Percentiles rank a stretch among this genome's conserved stretches.
phyloP scores from a whole-genome alignment of 2,113 vertebrate species.

The Brachirus orientalis region DNA sequence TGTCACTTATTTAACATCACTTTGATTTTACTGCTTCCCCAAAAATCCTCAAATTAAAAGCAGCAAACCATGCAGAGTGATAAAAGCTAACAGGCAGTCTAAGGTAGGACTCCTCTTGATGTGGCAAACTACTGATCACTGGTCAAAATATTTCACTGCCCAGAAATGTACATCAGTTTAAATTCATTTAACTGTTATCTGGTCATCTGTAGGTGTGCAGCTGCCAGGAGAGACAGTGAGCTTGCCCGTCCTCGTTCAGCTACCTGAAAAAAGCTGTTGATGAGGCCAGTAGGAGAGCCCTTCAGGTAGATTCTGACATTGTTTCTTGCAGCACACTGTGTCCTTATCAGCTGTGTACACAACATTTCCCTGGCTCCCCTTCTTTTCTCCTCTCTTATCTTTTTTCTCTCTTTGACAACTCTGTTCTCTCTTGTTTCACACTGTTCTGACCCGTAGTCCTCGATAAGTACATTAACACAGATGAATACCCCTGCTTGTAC shows the following conservation, averaged over 20 bases:
- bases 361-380: slow-evolving; percentile 5
- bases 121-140: background rate
- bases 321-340: slow-evolving; percentile 18
- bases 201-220: slow-evolving; percentile 68
- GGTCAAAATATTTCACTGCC: background rate
- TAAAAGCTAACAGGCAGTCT: slow-evolving; percentile 15
- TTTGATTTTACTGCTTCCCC: slow-evolving; percentile 19
- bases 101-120: slow-evolving; percentile 35
- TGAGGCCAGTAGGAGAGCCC: slow-evolving; percentile 83
- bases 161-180: background rate
- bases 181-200: background rate
- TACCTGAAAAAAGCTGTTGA: slow-evolving; percentile 83
- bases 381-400: background rate
- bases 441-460: slow-evolving; percentile 51
- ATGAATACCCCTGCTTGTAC: slow-evolving; percentile 55
- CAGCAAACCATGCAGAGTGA: slow-evolving; percentile 14
- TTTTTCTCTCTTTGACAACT: slow-evolving; percentile 35
- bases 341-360: slow-evolving; percentile 15
- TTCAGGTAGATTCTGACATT: slow-evolving; percentile 77
- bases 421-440: slow-evolving; percentile 53
- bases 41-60: slow-evolving; percentile 11
- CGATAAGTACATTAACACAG: slow-evolving; percentile 62
- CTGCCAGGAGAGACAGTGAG: slow-evolving; percentile 51
- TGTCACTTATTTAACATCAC: background rate
- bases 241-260: slow-evolving; percentile 77